phyloP scores from a whole-genome alignment of 2,113 vertebrate species.

The Caranx melampygus region DNA sequence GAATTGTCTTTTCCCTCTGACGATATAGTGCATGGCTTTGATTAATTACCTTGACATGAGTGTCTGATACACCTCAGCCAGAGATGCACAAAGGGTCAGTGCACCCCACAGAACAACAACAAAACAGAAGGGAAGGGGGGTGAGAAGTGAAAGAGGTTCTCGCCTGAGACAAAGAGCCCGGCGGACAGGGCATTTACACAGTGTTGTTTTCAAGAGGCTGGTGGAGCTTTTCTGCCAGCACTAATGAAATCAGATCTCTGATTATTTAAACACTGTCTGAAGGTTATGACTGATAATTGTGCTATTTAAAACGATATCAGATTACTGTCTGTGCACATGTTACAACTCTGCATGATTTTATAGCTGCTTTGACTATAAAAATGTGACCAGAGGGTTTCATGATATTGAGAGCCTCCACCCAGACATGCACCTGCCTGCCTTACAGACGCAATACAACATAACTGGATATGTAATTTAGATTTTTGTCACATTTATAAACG shows the following conservation, averaged over 20 bases:
- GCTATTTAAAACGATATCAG: slow-evolving; percentile 31
- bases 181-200: not conserved
- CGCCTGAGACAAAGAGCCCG: not conserved
- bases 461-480: not conserved
- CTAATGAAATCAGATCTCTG: slow-evolving; percentile 53
- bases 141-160: slow-evolving; percentile 25
- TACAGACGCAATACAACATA: not conserved
- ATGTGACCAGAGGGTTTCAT: not conserved
- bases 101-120: not conserved
- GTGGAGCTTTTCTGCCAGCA: slow-evolving; percentile 10
- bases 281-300: slow-evolving; percentile 26
- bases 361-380: slow-evolving; percentile 8
- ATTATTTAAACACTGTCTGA: slow-evolving; percentile 46
- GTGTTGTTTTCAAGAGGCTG: slow-evolving; percentile 42
- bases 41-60: not conserved
- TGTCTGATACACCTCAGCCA: not conserved
- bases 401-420: not conserved
- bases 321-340: slow-evolving; percentile 23
- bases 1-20: not conserved
- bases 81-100: not conserved
- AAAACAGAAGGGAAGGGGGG: not conserved
- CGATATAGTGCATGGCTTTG: not conserved
- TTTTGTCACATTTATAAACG: no score
- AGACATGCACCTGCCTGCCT: not conserved
- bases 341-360: slow-evolving; percentile 23